These are phyloP conservation scores for Pseudeuparius sepicola DNA, from an alignment of 2,888 invertebrate genomes.

Conservation along the genomic window DNA sequence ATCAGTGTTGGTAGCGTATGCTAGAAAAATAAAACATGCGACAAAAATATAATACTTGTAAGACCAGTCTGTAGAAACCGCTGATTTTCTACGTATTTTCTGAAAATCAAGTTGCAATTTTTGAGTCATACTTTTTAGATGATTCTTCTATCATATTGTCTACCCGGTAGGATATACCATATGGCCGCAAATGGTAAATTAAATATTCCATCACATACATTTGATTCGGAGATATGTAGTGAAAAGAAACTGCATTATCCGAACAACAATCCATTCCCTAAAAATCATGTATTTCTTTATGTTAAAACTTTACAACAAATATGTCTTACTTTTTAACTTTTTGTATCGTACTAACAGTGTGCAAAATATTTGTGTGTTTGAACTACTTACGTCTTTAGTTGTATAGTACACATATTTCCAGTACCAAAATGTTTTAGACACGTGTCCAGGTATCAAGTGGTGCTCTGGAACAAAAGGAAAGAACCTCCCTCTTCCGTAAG, in stretches of 20 bases:
- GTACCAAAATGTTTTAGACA: slow-evolving; percentile 78
- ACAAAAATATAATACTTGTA: no score
- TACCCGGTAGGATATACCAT: slow-evolving; percentile 52
- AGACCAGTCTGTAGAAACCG: no score
- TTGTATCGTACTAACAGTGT: no score
- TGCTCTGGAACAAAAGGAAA: slow-evolving; percentile 91
- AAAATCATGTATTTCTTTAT: no score
- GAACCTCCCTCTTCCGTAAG: slow-evolving; percentile 75
- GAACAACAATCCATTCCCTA: slow-evolving; percentile 84
- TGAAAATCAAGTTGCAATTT: no score
- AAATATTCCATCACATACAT: slow-evolving; percentile 96
- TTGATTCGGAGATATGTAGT: slow-evolving; percentile 77
- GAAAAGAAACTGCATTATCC: slow-evolving; percentile 90
- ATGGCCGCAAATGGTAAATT: slow-evolving; percentile 85
- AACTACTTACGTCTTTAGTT: slow-evolving; percentile 68
- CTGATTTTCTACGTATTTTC: no score
- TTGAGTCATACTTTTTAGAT: no score
- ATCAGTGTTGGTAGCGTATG: no score
- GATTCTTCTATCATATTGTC: no score
- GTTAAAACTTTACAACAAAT: slow-evolving; percentile 1
- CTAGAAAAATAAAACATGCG: no score
- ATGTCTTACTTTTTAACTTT: no score
- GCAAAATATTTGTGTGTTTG: no score
- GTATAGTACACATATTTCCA: slow-evolving; percentile 91
- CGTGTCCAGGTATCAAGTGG: slow-evolving; percentile 82